phyloP scores from a whole-genome alignment of 2,888 invertebrate genomes.

The Aproaerema taeniolella region DNA sequence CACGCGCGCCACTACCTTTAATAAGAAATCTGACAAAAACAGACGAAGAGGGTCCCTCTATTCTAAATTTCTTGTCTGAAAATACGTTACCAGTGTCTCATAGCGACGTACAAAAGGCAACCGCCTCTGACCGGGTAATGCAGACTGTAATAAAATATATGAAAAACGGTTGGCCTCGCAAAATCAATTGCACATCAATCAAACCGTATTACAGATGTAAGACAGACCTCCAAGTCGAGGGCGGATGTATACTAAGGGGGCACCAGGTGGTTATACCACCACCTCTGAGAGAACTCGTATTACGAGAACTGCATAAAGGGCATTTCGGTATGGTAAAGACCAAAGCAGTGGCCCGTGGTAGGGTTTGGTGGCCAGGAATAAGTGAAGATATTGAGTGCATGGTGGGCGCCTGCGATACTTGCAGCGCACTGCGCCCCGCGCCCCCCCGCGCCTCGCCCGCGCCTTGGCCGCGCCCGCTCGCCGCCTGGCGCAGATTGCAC shows the following conservation, averaged over 20 bases:
- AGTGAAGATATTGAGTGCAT: constrained; percentile 1
- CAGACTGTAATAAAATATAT: constrained; percentile 5
- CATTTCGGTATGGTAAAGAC: constrained; percentile 2
- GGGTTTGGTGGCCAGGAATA: constrained; percentile 7
- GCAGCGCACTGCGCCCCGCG: not conserved
- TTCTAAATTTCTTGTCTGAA: not conserved
- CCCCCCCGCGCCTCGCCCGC: constrained; percentile 7
- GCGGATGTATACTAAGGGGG: constrained; percentile 9
- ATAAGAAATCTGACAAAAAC: too few species aligned
- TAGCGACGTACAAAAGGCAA: not conserved
- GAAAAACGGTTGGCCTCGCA: constrained; percentile 10
- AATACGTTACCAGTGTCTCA: too few species aligned
- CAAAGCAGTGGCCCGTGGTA: not conserved
- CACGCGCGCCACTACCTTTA: not conserved
- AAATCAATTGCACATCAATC: constrained; percentile 4
- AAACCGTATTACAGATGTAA: constrained; percentile 9
- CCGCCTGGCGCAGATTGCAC: constrained; percentile 4
- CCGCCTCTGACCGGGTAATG: not conserved
- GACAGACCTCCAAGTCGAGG: not conserved
- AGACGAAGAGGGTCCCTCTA: not conserved
- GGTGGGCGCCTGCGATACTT: constrained; percentile 2
- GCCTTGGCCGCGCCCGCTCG: constrained; percentile 1
- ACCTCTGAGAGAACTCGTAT: not conserved
- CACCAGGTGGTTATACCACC: constrained; percentile 6
- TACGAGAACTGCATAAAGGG: not conserved